Conservation (phyloP, 2,113 vertebrate genomes). For the Bagarius yarrelli region DNA sequence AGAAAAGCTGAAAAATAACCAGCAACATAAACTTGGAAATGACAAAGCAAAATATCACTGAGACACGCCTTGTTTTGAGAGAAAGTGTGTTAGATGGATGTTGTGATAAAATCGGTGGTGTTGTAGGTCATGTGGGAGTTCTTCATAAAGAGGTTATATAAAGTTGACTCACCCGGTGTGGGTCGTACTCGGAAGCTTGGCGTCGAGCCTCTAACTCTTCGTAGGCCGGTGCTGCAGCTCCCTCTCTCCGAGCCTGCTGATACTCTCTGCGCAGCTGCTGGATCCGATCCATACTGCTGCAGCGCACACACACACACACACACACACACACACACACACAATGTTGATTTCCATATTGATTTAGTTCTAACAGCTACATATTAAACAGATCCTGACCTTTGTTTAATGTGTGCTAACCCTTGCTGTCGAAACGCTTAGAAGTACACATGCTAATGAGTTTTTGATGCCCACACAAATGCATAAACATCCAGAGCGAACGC, state of each 20-base stretch:
- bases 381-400: conserved; percentile 28
- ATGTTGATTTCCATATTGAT: conserved; percentile 19
- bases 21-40: conserved; percentile 14
- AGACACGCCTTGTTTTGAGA: conserved; percentile 11
- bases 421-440: conserved; percentile 15
- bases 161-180: conserved; percentile 79
- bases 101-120: conserved; percentile 58
- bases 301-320: conserved; percentile 28
- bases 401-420: conserved; percentile 13
- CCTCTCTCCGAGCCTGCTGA: conserved; percentile 87
- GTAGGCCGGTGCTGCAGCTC: conserved; percentile 77
- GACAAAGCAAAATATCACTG: conserved; percentile 31
- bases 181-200: conserved; percentile 74
- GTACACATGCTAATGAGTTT: conserved; percentile 23
- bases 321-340: not conserved
- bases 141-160: conserved; percentile 22
- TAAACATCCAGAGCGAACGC: conserved; percentile 9
- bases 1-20: not conserved
- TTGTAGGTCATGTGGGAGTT: conserved; percentile 25
- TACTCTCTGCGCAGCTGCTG: conserved; percentile 90
- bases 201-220: conserved; percentile 79
- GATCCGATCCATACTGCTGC: conserved; percentile 82
- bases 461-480: conserved; percentile 13
- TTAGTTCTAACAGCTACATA: conserved; percentile 19
- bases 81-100: conserved; percentile 53